Evolutionary conservation across 2,113 vertebrate genomes (phyloP).

Genomic region (Mormyrus lacerda): DNA sequence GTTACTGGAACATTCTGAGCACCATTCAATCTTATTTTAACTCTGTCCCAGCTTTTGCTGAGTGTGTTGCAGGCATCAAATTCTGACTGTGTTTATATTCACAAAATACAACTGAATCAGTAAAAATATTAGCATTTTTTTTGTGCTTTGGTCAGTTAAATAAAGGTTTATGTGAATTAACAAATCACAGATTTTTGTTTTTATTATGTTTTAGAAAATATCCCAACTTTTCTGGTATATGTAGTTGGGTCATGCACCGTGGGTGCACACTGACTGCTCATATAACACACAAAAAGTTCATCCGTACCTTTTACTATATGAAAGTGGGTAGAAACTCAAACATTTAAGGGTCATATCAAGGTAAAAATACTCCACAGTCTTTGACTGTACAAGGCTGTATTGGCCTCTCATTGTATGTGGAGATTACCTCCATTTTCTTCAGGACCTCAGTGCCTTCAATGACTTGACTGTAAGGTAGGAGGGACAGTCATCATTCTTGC

Average conservation of each 20-base stretch:
- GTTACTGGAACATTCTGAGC: background rate
- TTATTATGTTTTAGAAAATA: background rate
- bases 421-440: constrained; percentile 59
- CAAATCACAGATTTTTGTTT: background rate
- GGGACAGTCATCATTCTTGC: constrained; percentile 16
- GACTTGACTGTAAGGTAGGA: constrained; percentile 58
- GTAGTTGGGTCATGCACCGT: background rate
- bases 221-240: background rate
- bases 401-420: constrained; percentile 72
- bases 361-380: constrained; percentile 62
- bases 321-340: background rate
- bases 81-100: background rate
- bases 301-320: background rate
- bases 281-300: background rate
- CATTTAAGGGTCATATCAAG: constrained; percentile 23
- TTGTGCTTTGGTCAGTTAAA: background rate
- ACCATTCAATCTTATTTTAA: background rate
- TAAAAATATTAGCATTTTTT: background rate
- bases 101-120: background rate
- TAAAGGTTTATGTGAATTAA: background rate
- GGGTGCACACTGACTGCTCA: background rate
- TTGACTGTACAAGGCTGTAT: constrained; percentile 57
- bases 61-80: background rate
- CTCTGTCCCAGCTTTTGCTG: background rate
- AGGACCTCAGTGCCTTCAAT: constrained; percentile 75